These are phyloP conservation scores for Xylota segnis DNA, from an alignment of 2,888 invertebrate genomes.

Conservation along the genomic window DNA sequence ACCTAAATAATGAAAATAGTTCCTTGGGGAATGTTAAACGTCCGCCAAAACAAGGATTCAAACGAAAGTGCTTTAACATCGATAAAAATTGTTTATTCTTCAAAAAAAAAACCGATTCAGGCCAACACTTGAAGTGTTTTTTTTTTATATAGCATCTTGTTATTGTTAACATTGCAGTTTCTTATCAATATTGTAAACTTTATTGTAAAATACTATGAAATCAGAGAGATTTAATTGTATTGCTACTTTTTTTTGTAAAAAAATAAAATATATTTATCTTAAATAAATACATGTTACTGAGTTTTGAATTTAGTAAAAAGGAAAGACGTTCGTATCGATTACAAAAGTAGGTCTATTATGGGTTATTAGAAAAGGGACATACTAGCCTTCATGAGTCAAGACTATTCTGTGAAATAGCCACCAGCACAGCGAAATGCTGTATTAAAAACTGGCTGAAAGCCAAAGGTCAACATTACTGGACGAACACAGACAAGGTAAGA, in stretches of 20 bases:
- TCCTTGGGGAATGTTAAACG: conserved; percentile 37
- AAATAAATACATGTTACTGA: conserved; percentile 2
- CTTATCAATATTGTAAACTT: conserved; percentile 37
- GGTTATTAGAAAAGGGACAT: too few species aligned
- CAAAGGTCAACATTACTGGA: too few species aligned
- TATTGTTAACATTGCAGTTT: conserved; percentile 42
- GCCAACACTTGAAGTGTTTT: conserved; percentile 33
- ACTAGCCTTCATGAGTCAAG: too few species aligned
- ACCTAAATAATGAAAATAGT: conserved; percentile 40
- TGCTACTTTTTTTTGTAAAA: conserved; percentile 42
- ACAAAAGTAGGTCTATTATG: too few species aligned
- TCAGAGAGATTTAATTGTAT: conserved; percentile 39
- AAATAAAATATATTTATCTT: conserved; percentile 64
- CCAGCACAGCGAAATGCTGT: too few species aligned
- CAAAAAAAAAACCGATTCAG: conserved; percentile 1
- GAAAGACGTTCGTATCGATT: neutral
- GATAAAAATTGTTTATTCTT: conserved; percentile 50
- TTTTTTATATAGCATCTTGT: conserved; percentile 36
- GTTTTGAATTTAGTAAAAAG: neutral
- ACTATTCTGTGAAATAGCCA: too few species aligned
- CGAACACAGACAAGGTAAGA: too few species aligned
- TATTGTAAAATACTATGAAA: conserved; percentile 10
- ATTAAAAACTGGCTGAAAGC: too few species aligned
- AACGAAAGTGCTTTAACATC: conserved; percentile 61
- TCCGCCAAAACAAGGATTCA: conserved; percentile 40